Conservation (phyloP, 2,797 vertebrate genomes). For the Mormyrus hasselquistii region DNA sequence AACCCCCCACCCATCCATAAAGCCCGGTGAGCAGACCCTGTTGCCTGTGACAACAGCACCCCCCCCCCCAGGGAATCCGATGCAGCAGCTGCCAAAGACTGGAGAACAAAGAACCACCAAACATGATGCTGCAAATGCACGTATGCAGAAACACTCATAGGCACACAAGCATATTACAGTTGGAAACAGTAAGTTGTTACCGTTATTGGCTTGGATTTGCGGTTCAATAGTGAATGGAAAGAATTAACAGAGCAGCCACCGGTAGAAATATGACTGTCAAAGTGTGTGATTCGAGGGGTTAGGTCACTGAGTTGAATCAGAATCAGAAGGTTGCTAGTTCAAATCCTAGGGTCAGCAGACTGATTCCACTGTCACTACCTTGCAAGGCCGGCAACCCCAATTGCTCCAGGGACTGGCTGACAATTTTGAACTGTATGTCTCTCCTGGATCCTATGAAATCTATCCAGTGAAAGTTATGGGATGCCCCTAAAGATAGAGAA, state of each 20-base stretch:
- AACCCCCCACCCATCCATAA: not conserved
- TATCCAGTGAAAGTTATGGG: not conserved
- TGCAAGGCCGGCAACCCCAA: not conserved
- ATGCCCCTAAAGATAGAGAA: not conserved
- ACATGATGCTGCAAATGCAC: not conserved
- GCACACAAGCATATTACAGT: not conserved
- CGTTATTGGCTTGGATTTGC: not conserved
- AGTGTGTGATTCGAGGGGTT: not conserved
- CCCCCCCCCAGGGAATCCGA: conserved; percentile 18
- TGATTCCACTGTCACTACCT: not conserved
- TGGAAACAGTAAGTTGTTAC: not conserved
- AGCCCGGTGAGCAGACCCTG: not conserved
- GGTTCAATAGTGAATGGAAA: not conserved
- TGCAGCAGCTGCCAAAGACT: conserved; percentile 37
- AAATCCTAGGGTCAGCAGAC: not conserved
- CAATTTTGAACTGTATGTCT: not conserved
- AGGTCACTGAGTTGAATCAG: not conserved
- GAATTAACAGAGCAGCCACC: not conserved
- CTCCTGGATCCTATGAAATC: not conserved
- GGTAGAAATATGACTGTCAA: not conserved
- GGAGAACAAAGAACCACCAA: conserved; percentile 33
- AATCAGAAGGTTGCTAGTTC: not conserved
- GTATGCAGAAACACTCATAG: conserved; percentile 17
- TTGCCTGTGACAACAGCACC: conserved; percentile 22
- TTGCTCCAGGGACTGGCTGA: not conserved